Conservation (phyloP, 1,140 invertebrate species). For the Protaetia brevitarsis region DNA sequence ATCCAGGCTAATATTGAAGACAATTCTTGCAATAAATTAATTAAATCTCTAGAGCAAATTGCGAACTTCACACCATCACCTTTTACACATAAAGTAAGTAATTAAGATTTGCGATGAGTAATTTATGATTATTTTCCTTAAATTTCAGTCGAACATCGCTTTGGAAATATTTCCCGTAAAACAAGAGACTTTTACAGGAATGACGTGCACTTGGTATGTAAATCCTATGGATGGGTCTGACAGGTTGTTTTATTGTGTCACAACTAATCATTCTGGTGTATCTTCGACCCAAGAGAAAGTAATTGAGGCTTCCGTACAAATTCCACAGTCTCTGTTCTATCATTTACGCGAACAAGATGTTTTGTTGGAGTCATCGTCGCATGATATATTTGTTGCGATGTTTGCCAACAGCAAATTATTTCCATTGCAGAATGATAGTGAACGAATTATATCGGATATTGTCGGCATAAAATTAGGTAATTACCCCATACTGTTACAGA, state of each 20-base stretch:
- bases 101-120: neutral
- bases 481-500: too few species aligned
- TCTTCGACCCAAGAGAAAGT: conserved; percentile 58
- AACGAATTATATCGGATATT: conserved; percentile 60
- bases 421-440: conserved; percentile 50
- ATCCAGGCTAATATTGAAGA: conserved; percentile 61
- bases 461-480: conserved; percentile 63
- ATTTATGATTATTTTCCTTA: conserved; percentile 13
- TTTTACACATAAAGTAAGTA: conserved; percentile 59
- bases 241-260: conserved; percentile 43
- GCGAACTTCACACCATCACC: conserved; percentile 56
- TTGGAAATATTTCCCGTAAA: conserved; percentile 69
- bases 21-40: conserved; percentile 62
- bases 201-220: conserved; percentile 73
- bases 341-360: conserved; percentile 49
- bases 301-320: conserved; percentile 68
- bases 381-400: conserved; percentile 67
- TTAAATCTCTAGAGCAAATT: conserved; percentile 63
- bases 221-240: conserved; percentile 38
- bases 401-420: conserved; percentile 68
- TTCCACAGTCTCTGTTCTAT: conserved; percentile 63
- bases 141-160: conserved; percentile 56
- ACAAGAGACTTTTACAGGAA: conserved; percentile 65
- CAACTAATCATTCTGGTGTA: conserved; percentile 47
- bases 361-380: conserved; percentile 39